These are phyloP conservation scores for Merodon equestris DNA, from an alignment of 2,888 invertebrate species.

Conservation along the genomic window DNA sequence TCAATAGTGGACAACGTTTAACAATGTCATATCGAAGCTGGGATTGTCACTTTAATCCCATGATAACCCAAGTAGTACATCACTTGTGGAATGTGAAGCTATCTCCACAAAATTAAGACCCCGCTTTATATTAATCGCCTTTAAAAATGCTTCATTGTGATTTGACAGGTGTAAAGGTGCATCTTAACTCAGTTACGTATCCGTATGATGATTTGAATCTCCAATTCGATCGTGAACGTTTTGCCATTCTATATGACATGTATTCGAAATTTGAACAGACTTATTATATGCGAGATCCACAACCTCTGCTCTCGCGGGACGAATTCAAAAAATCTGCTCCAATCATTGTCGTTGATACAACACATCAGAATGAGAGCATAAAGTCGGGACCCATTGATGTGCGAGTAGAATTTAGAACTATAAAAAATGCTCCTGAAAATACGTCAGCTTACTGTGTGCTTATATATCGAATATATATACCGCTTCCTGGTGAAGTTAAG, in stretches of 20 bases:
- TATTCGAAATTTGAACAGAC: constrained; percentile 70
- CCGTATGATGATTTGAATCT: constrained; percentile 62
- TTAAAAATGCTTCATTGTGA: constrained; percentile 12
- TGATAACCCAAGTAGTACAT: constrained; percentile 29
- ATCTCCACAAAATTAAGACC: constrained; percentile 52
- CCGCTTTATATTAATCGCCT: constrained; percentile 24
- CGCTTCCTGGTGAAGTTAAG: constrained; percentile 18
- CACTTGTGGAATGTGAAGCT: constrained; percentile 60
- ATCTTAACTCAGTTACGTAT: constrained; percentile 54
- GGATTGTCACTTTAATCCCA: too few relatives aligned
- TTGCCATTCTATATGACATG: constrained; percentile 60
- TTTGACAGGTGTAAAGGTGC: too few relatives aligned
- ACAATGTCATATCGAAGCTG: too few relatives aligned
- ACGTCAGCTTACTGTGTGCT: constrained; percentile 69
- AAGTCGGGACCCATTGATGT: too few relatives aligned
- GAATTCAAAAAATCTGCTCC: too few relatives aligned
- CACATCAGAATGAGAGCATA: too few relatives aligned
- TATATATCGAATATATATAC: constrained; percentile 60
- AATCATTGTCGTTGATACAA: too few relatives aligned
- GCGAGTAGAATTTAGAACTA: too few relatives aligned
- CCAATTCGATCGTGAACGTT: constrained; percentile 49
- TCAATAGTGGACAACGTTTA: too few relatives aligned
- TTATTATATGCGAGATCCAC: too few relatives aligned
- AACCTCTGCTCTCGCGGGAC: too few relatives aligned
- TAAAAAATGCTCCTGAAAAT: constrained; percentile 59